These are phyloP conservation scores for Rotaria sp. DNA, from an alignment of 2,888 invertebrate genomes.

Conservation along the genomic window DNA sequence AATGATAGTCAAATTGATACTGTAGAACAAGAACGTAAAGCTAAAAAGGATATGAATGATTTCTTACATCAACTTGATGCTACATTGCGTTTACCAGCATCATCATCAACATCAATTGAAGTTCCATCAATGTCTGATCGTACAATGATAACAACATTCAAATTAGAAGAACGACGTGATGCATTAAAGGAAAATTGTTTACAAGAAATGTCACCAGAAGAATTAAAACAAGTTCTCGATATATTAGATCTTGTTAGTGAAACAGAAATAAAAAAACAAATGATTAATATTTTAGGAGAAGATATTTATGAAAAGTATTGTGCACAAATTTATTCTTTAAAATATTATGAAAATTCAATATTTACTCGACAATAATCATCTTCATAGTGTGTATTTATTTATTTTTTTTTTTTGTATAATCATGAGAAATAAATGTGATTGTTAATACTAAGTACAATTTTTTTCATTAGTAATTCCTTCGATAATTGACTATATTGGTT, in stretches of 20 bases:
- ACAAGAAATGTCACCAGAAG: background rate
- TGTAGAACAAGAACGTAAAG: slow-evolving; percentile 14
- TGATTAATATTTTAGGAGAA: background rate
- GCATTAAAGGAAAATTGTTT: background rate
- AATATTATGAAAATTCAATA: background rate
- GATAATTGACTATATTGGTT: too few relatives aligned
- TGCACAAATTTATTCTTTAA: background rate
- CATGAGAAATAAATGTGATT: too few relatives aligned
- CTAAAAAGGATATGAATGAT: background rate
- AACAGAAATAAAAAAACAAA: background rate
- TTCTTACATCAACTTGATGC: background rate
- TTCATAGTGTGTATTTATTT: background rate
- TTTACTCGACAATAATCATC: background rate
- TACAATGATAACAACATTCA: background rate
- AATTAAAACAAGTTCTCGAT: background rate
- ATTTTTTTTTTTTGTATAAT: background rate
- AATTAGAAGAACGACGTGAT: slow-evolving; percentile 26
- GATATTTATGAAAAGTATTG: background rate
- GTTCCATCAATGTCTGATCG: background rate
- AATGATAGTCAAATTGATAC: background rate
- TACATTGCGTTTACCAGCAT: background rate
- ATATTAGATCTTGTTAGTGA: background rate
- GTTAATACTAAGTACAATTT: too few relatives aligned
- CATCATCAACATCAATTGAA: background rate
- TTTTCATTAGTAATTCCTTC: too few relatives aligned